A percentile compares a stretch with the other conserved stretches of the same genome.
phyloP scores from a whole-genome alignment of 1,140 invertebrate species.

The Cephus cinctus region DNA sequence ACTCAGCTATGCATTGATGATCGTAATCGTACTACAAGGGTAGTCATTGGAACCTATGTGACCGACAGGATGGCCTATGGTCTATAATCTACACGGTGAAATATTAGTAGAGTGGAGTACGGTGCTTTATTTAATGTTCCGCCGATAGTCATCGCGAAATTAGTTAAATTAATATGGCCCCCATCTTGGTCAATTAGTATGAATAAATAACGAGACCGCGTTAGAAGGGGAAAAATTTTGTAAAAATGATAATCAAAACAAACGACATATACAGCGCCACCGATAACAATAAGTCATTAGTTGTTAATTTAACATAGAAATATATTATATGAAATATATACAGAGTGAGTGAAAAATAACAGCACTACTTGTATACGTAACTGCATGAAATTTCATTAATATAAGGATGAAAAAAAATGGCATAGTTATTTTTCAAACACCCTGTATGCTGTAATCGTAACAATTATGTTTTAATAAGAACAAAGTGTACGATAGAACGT shows the following conservation, averaged over 20 bases:
- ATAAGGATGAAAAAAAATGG: no score
- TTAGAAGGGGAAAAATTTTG: conserved; percentile 8
- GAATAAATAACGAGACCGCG: conserved; percentile 23
- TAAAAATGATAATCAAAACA: conserved; percentile 1
- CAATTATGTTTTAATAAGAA: no score
- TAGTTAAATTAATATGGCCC: conserved; percentile 35
- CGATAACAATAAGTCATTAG: no score
- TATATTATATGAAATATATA: conserved; percentile 20
- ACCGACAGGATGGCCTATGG: conserved; percentile 25
- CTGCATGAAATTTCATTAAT: no score
- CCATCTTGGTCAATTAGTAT: conserved; percentile 17
- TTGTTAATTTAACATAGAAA: conserved; percentile 15
- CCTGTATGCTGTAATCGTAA: no score
- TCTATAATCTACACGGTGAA: conserved; percentile 33
- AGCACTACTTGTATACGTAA: no score
- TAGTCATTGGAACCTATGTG: no score
- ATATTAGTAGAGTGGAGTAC: background rate
- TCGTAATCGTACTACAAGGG: conserved; percentile 24
- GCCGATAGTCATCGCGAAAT: conserved; percentile 36
- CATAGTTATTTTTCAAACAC: no score
- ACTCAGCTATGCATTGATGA: conserved; percentile 50
- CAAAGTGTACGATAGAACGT: no score
- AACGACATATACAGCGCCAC: no score
- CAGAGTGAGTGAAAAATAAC: no score
- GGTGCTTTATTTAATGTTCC: conserved; percentile 43